Evolutionary conservation across 2,888 invertebrate genomes (phyloP).

Genomic region (Drosophila austrosaltans): DNA sequence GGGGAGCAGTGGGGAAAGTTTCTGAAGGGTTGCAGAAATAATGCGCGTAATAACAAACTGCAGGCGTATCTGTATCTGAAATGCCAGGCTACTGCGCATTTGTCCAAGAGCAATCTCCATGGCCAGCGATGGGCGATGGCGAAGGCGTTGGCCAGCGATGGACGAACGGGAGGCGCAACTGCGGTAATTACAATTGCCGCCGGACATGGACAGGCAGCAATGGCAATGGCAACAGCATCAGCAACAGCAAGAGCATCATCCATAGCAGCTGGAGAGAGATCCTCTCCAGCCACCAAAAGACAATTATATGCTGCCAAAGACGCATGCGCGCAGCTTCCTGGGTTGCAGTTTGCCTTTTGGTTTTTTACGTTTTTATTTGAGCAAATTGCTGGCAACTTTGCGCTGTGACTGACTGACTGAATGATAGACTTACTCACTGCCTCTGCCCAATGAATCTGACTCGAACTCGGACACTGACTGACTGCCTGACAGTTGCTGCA

Average conservation of each 20-base stretch:
- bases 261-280: constrained; percentile 55
- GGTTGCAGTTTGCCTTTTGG: constrained; percentile 56
- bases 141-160: constrained; percentile 70
- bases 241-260: constrained; percentile 45
- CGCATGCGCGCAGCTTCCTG: constrained; percentile 70
- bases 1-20: constrained; percentile 15
- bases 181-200: constrained; percentile 81
- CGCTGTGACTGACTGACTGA: constrained; percentile 67
- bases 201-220: constrained; percentile 73
- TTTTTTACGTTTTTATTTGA: constrained; percentile 79
- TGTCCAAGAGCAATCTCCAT: constrained; percentile 51
- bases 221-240: constrained; percentile 34
- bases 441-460: constrained; percentile 51
- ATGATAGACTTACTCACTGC: constrained; percentile 76
- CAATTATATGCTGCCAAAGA: constrained; percentile 79
- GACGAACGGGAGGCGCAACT: constrained; percentile 78
- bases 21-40: constrained; percentile 68
- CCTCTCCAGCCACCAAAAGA: constrained; percentile 65
- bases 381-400: constrained; percentile 78
- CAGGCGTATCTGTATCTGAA: constrained; percentile 78
- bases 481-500: constrained; percentile 71
- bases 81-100: constrained; percentile 78
- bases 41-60: constrained; percentile 77
- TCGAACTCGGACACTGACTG: constrained; percentile 62
- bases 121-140: constrained; percentile 38